These are phyloP conservation scores for Butorides virescens DNA, from an alignment of 2,113 vertebrate genomes.

Conservation along the genomic window DNA sequence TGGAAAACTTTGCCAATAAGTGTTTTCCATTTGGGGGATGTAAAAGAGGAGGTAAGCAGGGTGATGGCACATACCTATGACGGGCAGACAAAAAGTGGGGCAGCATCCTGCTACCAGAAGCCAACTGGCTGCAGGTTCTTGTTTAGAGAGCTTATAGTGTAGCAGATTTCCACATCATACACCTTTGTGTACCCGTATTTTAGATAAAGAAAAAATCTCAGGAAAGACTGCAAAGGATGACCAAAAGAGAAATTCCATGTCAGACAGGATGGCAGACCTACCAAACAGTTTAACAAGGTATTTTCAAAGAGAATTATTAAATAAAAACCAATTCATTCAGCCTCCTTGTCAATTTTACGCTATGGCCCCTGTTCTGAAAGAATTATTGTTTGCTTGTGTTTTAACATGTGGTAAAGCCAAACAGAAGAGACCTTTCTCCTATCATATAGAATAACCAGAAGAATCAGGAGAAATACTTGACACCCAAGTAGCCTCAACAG, in stretches of 20 bases:
- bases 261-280: neutral
- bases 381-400: neutral
- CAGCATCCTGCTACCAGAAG: neutral
- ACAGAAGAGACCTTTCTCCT: neutral
- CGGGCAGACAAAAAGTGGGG: neutral
- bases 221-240: neutral
- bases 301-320: neutral
- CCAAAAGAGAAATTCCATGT: neutral
- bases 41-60: neutral
- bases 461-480: neutral
- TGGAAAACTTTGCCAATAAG: neutral
- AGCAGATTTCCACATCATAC: neutral
- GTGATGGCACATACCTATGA: neutral
- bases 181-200: neutral
- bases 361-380: neutral
- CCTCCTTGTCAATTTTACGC: neutral
- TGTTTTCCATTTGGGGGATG: neutral
- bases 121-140: neutral
- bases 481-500: slow-evolving; percentile 12
- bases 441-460: neutral
- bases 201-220: neutral
- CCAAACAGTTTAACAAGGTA: neutral
- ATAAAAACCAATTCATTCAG: neutral
- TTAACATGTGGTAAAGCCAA: neutral
- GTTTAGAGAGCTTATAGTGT: neutral